Evolutionary conservation across 2,888 invertebrate genomes (phyloP).

Genomic region (Autographa pulchrina): DNA sequence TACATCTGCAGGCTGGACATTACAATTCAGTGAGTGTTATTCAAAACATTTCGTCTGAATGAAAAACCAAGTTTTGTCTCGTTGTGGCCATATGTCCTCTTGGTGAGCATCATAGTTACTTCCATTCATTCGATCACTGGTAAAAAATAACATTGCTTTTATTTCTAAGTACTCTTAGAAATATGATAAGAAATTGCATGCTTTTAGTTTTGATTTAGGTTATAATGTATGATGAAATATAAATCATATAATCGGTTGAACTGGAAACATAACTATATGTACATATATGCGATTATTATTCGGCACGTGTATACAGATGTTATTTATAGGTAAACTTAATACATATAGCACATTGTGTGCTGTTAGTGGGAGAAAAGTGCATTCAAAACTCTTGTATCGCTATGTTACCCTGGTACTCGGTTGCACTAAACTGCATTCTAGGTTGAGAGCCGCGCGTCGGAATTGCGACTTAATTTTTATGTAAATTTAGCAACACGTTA

Average conservation of each 20-base stretch:
- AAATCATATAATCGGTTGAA: neutral
- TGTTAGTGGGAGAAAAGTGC: conserved; percentile 64
- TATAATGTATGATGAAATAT: neutral
- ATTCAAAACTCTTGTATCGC: conserved; percentile 65
- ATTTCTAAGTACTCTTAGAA: neutral
- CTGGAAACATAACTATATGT: neutral
- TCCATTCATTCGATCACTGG: neutral
- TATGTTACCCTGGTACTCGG: conserved; percentile 78
- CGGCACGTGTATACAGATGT: conserved; percentile 32
- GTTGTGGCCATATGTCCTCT: conserved; percentile 9
- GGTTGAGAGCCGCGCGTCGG: conserved; percentile 54
- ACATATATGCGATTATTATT: conserved; percentile 23
- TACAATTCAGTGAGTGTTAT: conserved; percentile 67
- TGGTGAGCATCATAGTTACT: conserved; percentile 9
- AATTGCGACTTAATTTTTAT: conserved; percentile 44
- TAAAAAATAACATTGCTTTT: neutral
- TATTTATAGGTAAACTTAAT: conserved; percentile 32
- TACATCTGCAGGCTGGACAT: conserved; percentile 58
- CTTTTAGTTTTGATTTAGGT: neutral
- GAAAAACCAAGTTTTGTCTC: conserved; percentile 46
- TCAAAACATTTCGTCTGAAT: conserved; percentile 69
- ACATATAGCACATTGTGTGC: conserved; percentile 16
- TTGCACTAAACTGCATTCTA: conserved; percentile 82
- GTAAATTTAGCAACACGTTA: conserved; percentile 8
- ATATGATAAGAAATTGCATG: neutral